Evolutionary conservation across 2,797 vertebrate species (phyloP), one percentile per base, ranked within the genome.

Genomic region (Sarcoramphus papa): DNA sequence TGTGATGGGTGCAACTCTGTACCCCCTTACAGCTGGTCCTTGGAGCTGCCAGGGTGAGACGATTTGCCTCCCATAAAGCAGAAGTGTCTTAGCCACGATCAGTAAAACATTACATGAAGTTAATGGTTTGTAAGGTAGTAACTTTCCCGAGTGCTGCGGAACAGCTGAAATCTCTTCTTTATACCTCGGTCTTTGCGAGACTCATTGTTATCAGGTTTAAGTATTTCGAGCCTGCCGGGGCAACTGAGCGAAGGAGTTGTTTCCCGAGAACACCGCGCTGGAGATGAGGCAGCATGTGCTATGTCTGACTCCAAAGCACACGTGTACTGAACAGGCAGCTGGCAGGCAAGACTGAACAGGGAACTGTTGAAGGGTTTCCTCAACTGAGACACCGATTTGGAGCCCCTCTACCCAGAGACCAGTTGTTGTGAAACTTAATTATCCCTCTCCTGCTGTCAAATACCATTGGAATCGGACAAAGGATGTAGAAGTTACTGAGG

Each of bases 221-320:
- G 27, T 67, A 28, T 79, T 77, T 56, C 1, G 12, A 90, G 53
- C 41, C 45, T 53, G 16, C 21, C 2, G 5, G n/a, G 63, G 57
- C 21, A 76, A 17, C 14, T 20, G 35, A 73, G 40, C 5, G 3
- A 67, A 85, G 27, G 62, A 88, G 43, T 17, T n/a, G 23, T 51
- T 86, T 40, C 31, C 37, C 7, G 24, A 50, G 65, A 54, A 8
- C 64, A 37, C 12, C 1, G 6, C 0, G 0, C 45, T 62, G 50
- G 35, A 68, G 70, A 68, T 2, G 3, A 73, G 75, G 56, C 67
- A 53, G 57, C 17, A 2, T 3, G 15, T 47, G 68, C 72, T 23
- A 40, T 20, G 51, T n/a, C 54, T 77, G 70, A 8, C 75, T 75
- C 64, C 80, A 56, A 35, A 70, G 31, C 63, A 67, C 16, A 37